Base-by-base conservation (phyloP, 2,888 invertebrate species). In the Clusia tigrina region DNA sequence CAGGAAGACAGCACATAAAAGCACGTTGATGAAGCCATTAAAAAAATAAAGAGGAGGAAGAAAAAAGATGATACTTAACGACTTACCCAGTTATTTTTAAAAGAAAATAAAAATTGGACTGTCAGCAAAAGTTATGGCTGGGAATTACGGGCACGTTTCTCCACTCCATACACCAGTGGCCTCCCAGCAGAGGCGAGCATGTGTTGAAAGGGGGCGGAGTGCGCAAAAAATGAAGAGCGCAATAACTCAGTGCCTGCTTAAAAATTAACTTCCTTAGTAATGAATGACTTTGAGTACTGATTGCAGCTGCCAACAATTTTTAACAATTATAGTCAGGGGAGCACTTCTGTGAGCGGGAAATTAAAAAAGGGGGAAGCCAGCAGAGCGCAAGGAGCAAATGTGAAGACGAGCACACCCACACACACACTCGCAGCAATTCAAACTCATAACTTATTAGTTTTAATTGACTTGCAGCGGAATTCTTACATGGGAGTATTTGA, bases 321-420 rank as follows among this genome's bases (percentile, higher is more conserved):
- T 20, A 48, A 74, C 77, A 74, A 74, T 74, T 77, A 75, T 77
- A 75, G 75, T 74, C 74, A 74, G 71, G 77, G 74, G 74, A 74
- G 67, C 70, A 74, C 74, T 77, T 48, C 22, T 5, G 10, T 42
- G n/a, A 15, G n/a, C 3, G 42, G 9, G 42, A 22, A 48, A 22
- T 18, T 6, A 15, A 48, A 3, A 48, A 48, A 3, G 5, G n/a
- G n/a, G 6, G n/a, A 42, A 10, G n/a, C n/a, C 3, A 42, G 32
- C 12, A 5, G n/a, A 42, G n/a, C 32, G 12, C 32, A 32, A 32
- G 3, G 3, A 15, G n/a, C 42, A 42, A 42, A 15, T n/a, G 6
- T 42, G 12, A 32, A 32, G 32, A 32, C 32, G 5, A 5, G 5
- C 32, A 9, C 32, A 9, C 32, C 12, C 32, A 10, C 42, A 6